Evolutionary conservation across 37 sponge, comb jelly and placozoan species (phyloP).

Genomic region (Crambe crambe): DNA sequence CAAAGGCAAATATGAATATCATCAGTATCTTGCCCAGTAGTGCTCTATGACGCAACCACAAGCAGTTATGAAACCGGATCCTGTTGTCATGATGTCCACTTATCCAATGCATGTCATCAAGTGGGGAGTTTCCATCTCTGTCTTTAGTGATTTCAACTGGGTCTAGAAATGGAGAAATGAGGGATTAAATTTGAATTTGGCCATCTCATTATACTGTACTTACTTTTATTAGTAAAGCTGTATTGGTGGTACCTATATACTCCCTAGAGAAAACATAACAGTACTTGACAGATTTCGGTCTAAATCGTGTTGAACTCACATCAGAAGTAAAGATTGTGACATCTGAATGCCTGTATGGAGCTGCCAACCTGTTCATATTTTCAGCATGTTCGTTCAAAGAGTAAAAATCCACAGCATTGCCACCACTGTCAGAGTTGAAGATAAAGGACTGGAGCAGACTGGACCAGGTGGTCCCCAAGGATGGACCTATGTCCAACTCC

Average conservation of each 20-base stretch:
- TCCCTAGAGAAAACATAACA: not conserved
- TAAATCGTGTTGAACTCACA: not conserved
- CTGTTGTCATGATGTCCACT: too few species aligned
- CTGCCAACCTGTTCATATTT: not conserved
- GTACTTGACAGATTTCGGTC: not conserved
- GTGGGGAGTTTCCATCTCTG: too few species aligned
- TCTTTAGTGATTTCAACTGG: too few species aligned
- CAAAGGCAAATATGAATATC: not conserved
- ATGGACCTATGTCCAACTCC: not conserved
- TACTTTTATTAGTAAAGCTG: not conserved
- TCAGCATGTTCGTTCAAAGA: not conserved
- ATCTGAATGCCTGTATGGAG: not conserved
- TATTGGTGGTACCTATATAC: not conserved
- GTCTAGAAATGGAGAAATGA: too few species aligned
- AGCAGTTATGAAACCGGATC: not conserved
- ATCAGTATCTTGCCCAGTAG: not conserved
- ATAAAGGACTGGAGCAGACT: not conserved
- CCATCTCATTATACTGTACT: too few species aligned
- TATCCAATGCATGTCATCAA: too few species aligned
- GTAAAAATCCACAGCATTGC: not conserved
- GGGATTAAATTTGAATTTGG: too few species aligned
- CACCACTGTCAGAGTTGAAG: not conserved
- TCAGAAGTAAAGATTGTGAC: not conserved
- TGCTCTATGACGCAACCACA: not conserved
- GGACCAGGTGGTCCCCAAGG: not conserved